These are phyloP conservation scores for Dryobota labecula DNA, from an alignment of 2,888 invertebrate genomes.

Conservation along the genomic window DNA sequence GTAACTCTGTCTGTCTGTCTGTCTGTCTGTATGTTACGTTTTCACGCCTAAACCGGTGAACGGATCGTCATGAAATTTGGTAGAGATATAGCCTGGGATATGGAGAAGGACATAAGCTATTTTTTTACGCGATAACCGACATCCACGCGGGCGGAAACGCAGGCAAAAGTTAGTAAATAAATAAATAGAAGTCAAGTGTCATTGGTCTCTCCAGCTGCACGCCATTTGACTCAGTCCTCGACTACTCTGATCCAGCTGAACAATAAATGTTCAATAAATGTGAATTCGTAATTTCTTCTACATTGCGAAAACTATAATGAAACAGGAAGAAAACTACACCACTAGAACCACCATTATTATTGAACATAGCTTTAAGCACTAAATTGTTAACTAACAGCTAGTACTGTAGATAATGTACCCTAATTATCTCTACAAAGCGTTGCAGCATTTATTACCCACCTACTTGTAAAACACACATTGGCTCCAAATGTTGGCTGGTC, in stretches of 20 bases:
- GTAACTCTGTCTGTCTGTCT: too few relatives aligned
- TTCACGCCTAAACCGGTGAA: too few relatives aligned
- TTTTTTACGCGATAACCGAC: too few relatives aligned
- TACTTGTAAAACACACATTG: slow-evolving; percentile 16
- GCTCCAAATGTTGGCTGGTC: slow-evolving; percentile 11
- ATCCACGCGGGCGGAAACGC: too few relatives aligned
- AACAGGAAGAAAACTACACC: slow-evolving; percentile 38
- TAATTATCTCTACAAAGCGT: slow-evolving; percentile 39
- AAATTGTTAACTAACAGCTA: slow-evolving; percentile 34
- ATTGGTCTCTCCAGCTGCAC: neutral
- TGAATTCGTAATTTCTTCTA: slow-evolving; percentile 6
- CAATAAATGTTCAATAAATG: neutral
- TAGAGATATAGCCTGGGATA: too few relatives aligned
- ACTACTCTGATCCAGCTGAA: neutral
- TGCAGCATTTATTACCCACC: slow-evolving; percentile 19
- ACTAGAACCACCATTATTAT: slow-evolving; percentile 32
- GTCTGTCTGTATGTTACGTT: too few relatives aligned
- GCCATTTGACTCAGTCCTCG: neutral
- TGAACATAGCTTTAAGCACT: slow-evolving; percentile 41
- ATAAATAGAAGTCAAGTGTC: too few relatives aligned
- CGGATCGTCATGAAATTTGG: too few relatives aligned
- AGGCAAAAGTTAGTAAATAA: too few relatives aligned
- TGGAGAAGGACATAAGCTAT: too few relatives aligned
- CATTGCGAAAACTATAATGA: slow-evolving; percentile 31
- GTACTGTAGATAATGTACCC: slow-evolving; percentile 30